Evolutionary conservation across 2,888 invertebrate genomes (phyloP).

Genomic region (Gibbula magus): DNA sequence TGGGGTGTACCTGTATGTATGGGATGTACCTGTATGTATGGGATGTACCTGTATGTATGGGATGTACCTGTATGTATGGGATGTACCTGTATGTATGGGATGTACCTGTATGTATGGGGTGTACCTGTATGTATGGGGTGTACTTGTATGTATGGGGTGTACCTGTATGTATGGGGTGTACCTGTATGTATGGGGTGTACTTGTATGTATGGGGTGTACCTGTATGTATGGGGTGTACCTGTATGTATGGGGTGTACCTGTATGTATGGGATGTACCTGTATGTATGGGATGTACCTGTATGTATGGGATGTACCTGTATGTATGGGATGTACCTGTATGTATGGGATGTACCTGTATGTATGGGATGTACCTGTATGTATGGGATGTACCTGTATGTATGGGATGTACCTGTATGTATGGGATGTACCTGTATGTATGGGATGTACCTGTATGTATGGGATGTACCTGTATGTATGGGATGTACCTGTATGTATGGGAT

Average conservation of each 20-base stretch:
- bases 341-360: too few species aligned
- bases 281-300: too few species aligned
- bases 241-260: slow-evolving; percentile 86
- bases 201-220: slow-evolving; percentile 76
- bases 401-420: too few species aligned
- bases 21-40: slow-evolving; percentile 79
- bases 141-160: slow-evolving; percentile 47
- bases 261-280: slow-evolving; percentile 79
- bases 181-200: slow-evolving; percentile 90
- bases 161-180: too few species aligned
- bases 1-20: too few species aligned
- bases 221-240: too few species aligned
- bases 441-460: slow-evolving; percentile 84
- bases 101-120: slow-evolving; percentile 86
- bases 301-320: slow-evolving; percentile 84
- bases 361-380: slow-evolving; percentile 82
- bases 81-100: slow-evolving; percentile 76
- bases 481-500: slow-evolving; percentile 75
- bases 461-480: too few species aligned
- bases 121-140: slow-evolving; percentile 95
- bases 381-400: slow-evolving; percentile 82
- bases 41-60: slow-evolving; percentile 83
- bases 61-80: too few species aligned
- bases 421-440: slow-evolving; percentile 79
- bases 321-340: slow-evolving; percentile 80